Evolutionary conservation across 2,113 vertebrate species (phyloP).

Genomic region (Platichthys flesus): DNA sequence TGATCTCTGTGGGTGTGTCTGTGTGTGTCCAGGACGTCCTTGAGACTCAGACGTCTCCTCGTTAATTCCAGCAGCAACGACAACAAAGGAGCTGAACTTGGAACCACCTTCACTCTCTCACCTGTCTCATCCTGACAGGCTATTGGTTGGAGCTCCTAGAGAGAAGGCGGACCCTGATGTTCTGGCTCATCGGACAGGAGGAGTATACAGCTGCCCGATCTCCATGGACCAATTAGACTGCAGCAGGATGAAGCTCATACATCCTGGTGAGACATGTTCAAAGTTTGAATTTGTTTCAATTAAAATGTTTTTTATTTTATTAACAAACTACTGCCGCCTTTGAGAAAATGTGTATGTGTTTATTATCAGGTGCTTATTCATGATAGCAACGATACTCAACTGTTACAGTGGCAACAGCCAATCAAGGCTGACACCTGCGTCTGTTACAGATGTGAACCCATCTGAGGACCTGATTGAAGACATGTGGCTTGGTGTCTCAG

Average conservation of each 20-base stretch:
- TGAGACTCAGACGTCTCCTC: constrained; percentile 21
- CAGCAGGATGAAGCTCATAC: constrained; percentile 81
- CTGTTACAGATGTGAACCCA: constrained; percentile 33
- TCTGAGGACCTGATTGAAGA: constrained; percentile 84
- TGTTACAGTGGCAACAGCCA: background rate
- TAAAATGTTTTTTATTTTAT: background rate
- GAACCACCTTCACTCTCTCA: background rate
- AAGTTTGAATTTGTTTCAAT: background rate
- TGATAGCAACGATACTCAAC: background rate
- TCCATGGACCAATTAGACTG: constrained; percentile 81
- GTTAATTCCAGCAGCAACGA: constrained; percentile 5
- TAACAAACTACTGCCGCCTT: no score
- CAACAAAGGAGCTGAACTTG: background rate
- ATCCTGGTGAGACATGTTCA: constrained; percentile 79
- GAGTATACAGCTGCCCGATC: constrained; percentile 89
- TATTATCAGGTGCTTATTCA: no score
- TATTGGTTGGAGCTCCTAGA: constrained; percentile 89
- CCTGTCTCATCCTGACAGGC: constrained; percentile 62
- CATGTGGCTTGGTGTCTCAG: constrained; percentile 94
- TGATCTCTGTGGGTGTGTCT: background rate
- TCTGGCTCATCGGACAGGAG: constrained; percentile 85
- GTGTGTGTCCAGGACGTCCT: constrained; percentile 23
- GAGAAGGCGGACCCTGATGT: constrained; percentile 75
- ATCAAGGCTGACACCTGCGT: background rate
- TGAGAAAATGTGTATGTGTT: background rate